Evolutionary conservation across 2,113 vertebrate species (phyloP), one percentile per base, ranked within the genome.

Genomic region (Anas platyrhynchos): DNA sequence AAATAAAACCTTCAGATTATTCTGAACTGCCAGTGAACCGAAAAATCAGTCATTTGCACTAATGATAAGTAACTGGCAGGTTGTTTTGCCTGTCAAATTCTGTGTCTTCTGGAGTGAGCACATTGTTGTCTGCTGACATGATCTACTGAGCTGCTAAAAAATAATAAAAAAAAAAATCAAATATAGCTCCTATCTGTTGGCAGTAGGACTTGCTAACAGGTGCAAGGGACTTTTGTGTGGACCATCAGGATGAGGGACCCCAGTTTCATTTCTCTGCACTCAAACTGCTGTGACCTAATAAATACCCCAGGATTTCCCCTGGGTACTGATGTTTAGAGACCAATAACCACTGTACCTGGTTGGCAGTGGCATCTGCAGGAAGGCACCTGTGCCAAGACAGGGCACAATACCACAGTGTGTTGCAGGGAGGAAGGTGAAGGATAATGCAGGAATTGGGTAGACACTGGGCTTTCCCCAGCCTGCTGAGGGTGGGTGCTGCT

Each of bases 1-100:
- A 85, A 96, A 91, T 74, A 95, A 95, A 95, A 95, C 89, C 93
- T 94, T 96, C 89, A 96, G 93, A 92, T 97, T 96, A 93, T 95
- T 96, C 75, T 96, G 96, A 97, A 96, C 96, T 97, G 81, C 89
- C 85, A 0, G 89, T 97, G 96, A 97, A 96, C 96, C 87, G 29
- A 94, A 96, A 96, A 97, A 96, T 94, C 95, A 95, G 90, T 94
- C 94, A 97, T 96, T 96, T 97, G 93, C 91, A 95, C 94, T 96
- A 95, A 96, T 94, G 94, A 96, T 96, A 95, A 97, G 95, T 96
- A 96, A 96, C 96, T 96, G 96, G 90, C 94, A 97, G 91, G 90
- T 97, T 96, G 91, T 96, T 96, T 96, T 97, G 95, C 96, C 93
- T 97, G 96, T 95, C 95, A 97, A 97, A 97, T 96, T 97, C 93